A percentile compares a stretch with the other conserved stretches of the same genome.
Evolutionary conservation across 2,888 invertebrate species (phyloP).

Genomic region (Embidobia sp.): DNA sequence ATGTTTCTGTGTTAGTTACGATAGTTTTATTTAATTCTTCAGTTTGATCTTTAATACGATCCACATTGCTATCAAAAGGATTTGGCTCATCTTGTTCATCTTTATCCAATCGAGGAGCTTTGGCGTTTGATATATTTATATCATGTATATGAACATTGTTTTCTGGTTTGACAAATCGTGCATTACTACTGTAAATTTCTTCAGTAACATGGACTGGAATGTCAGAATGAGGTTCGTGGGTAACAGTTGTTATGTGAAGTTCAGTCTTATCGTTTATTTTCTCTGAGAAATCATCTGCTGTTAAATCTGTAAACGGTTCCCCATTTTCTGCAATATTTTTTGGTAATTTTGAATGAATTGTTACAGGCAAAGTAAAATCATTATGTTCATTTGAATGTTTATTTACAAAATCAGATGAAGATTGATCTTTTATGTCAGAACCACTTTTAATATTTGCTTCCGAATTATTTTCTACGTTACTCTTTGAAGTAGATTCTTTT

Average conservation of each 20-base stretch:
- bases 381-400: conserved; percentile 73
- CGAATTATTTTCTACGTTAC: neutral
- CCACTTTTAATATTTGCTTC: conserved; percentile 37
- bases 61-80: conserved; percentile 80
- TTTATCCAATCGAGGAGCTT: conserved; percentile 82
- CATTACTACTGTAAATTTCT: conserved; percentile 52
- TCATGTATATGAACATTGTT: neutral
- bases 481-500: neutral
- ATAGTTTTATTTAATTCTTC: conserved; percentile 41
- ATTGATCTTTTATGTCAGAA: conserved; percentile 35
- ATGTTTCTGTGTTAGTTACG: neutral
- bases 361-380: conserved; percentile 69
- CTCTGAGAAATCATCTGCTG: conserved; percentile 59
- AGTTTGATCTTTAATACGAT: conserved; percentile 71
- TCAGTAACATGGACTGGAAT: conserved; percentile 73
- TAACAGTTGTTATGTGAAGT: conserved; percentile 18
- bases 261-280: conserved; percentile 66
- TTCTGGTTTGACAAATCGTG: conserved; percentile 30
- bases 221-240: conserved; percentile 68
- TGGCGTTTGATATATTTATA: conserved; percentile 71
- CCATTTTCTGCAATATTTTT: conserved; percentile 73
- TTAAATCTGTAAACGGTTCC: conserved; percentile 69
- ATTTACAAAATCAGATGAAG: conserved; percentile 64
- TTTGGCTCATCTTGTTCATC: conserved; percentile 83
- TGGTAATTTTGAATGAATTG: conserved; percentile 70